Conservation (phyloP, 1,140 invertebrate species). For the Carposina sasakii region DNA sequence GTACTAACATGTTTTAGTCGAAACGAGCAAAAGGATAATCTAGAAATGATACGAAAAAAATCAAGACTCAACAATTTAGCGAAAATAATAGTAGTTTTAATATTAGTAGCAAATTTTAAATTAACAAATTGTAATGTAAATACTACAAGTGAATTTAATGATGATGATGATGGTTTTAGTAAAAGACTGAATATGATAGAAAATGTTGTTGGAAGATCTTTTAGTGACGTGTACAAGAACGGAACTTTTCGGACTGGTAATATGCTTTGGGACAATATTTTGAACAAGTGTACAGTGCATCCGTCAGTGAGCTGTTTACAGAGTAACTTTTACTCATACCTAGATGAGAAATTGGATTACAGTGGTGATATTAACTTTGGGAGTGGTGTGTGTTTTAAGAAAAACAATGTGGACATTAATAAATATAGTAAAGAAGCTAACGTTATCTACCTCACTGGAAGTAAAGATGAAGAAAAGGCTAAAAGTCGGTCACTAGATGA, state of each 20-base stretch:
- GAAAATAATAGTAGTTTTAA: slow-evolving; percentile 30
- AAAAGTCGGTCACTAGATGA: slow-evolving; percentile 54
- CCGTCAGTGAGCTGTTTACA: slow-evolving; percentile 82
- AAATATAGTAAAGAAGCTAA: slow-evolving; percentile 66
- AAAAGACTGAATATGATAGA: slow-evolving; percentile 50
- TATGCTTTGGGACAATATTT: slow-evolving; percentile 79
- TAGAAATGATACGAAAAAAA: neutral
- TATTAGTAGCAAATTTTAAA: slow-evolving; percentile 17
- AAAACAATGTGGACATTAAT: slow-evolving; percentile 76
- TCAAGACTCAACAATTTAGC: slow-evolving; percentile 6
- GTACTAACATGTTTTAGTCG: no score
- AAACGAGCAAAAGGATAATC: neutral
- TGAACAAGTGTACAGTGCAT: slow-evolving; percentile 78
- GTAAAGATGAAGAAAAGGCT: slow-evolving; percentile 33
- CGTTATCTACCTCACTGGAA: slow-evolving; percentile 58
- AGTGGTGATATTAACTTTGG: slow-evolving; percentile 79
- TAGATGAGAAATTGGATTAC: slow-evolving; percentile 77
- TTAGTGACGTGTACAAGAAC: slow-evolving; percentile 53
- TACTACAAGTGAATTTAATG: slow-evolving; percentile 27
- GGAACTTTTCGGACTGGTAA: slow-evolving; percentile 75
- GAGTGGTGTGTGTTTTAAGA: slow-evolving; percentile 79
- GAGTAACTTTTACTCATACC: slow-evolving; percentile 81
- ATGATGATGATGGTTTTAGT: slow-evolving; percentile 39
- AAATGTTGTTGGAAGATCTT: slow-evolving; percentile 39
- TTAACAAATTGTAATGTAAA: slow-evolving; percentile 36